Evolutionary conservation across 2,888 invertebrate species (phyloP), one percentile per base, ranked within the genome.

Genomic region (Lathronympha strigana): DNA sequence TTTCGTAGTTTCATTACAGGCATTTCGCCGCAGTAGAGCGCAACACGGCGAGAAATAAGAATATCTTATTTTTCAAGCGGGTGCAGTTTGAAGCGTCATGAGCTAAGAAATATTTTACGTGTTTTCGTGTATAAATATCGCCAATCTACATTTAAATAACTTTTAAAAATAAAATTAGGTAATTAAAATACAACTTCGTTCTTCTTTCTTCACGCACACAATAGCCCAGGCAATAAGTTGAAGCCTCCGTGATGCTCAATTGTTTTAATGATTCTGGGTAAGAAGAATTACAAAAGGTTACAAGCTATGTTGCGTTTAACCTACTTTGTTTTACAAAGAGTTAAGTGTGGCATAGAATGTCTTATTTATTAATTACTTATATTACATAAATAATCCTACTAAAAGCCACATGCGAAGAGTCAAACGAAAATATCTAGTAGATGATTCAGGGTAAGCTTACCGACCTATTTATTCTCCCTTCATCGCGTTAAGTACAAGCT

Each of bases 401-500:
- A n/a, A 45, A 33, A 51, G 25, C 31, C 45, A 45, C 17, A 19
- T 33, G 36, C 28, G 53, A 25, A 11, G 28, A 47, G 38, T 47
- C 45, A 47, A 45, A 28, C 25, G 57, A 38, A 66, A 60, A 28
- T 15, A 53, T 33, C 19, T 53, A 1, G 28, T 28, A 8, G 19
- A 47, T 38, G 51, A 50, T 58, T 25, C 28, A 0, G 31, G 21
- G 33, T 45, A 66, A 54, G 38, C 54, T n/a, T 47, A 23, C 33
- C 43, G n/a, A 21, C 33, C 49, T 50, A 11, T 60, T 61, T 66
- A 54, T 61, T 66, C 40, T 53, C 40, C 53, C 28, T 50, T 45
- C 43, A 50, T 31, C 38, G 21, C 64, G 47, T 66, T 66, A 66
- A 66, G 60, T 53, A 40, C 33, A 47, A 47, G 53, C 60, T 64